These are phyloP conservation scores for Thera britannica DNA, from an alignment of 2,888 invertebrate species.

Conservation along the genomic window DNA sequence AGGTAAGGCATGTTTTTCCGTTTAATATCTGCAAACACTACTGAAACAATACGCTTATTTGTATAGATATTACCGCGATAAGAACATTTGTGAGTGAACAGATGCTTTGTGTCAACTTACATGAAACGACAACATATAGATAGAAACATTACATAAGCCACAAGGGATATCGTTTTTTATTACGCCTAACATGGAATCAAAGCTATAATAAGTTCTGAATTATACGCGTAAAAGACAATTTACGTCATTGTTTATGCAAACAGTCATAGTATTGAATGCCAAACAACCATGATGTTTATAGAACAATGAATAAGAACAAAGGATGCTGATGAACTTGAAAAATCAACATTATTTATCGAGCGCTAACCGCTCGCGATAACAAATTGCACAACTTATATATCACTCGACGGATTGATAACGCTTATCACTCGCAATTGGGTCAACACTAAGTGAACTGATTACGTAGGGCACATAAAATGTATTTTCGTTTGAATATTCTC, in stretches of 20 bases:
- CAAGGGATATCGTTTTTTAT: constrained; percentile 6
- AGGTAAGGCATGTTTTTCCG: not conserved
- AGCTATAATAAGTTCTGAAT: constrained; percentile 46
- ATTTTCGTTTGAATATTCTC: constrained; percentile 44
- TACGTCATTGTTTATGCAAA: constrained; percentile 61
- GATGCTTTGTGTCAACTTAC: constrained; percentile 33
- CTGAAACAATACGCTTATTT: constrained; percentile 16
- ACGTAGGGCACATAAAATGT: constrained; percentile 43
- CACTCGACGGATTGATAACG: constrained; percentile 64
- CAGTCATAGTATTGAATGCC: constrained; percentile 48
- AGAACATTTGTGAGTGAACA: constrained; percentile 10
- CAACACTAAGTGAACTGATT: constrained; percentile 65
- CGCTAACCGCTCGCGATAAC: constrained; percentile 59
- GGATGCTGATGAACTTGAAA: constrained; percentile 66
- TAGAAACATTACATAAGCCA: constrained; percentile 41
- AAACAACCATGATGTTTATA: constrained; percentile 57
- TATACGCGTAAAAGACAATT: constrained; percentile 49
- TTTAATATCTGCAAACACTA: constrained; percentile 7
- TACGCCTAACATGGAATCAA: constrained; percentile 36
- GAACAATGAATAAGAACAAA: constrained; percentile 56
- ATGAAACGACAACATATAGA: constrained; percentile 34
- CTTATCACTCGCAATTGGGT: constrained; percentile 75
- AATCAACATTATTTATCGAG: constrained; percentile 58
- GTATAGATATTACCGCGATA: constrained; percentile 7
- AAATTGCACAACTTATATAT: constrained; percentile 73